Conservation (phyloP, 2,888 invertebrate species). For the Amphipoea oculea region DNA sequence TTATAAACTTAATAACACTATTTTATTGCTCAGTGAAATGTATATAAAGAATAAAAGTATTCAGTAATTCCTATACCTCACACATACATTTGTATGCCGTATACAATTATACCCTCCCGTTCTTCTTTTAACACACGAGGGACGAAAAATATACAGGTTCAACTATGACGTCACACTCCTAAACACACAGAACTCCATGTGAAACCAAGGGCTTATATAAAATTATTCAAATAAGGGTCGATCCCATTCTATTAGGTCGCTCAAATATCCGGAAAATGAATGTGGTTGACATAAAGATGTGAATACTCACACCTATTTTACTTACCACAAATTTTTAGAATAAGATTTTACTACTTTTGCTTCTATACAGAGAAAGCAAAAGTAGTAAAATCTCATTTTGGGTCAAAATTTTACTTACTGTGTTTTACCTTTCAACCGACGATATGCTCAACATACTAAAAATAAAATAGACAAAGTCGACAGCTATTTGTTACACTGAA, state of each 20-base stretch:
- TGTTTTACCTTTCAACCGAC: too few relatives aligned
- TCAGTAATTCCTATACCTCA: too few relatives aligned
- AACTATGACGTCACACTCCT: not conserved
- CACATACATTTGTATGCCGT: too few relatives aligned
- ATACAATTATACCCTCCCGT: not conserved
- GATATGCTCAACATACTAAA: not conserved
- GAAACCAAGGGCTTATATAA: not conserved
- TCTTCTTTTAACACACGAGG: not conserved
- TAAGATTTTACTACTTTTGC: too few relatives aligned
- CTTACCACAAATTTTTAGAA: not conserved
- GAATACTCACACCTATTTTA: not conserved
- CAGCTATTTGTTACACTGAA: not conserved
- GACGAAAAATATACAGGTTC: not conserved
- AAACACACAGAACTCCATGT: not conserved
- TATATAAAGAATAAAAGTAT: not conserved
- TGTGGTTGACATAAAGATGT: not conserved
- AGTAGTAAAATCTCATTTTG: too few relatives aligned
- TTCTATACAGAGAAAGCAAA: too few relatives aligned
- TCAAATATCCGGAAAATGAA: not conserved
- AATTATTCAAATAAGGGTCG: not conserved
- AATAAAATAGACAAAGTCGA: not conserved
- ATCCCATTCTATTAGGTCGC: not conserved
- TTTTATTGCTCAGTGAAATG: not conserved
- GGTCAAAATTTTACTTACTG: too few relatives aligned
- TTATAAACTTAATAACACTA: not conserved